These are phyloP conservation scores for Cheilinus undulatus DNA, from an alignment of 2,113 vertebrate genomes.

Conservation along the genomic window DNA sequence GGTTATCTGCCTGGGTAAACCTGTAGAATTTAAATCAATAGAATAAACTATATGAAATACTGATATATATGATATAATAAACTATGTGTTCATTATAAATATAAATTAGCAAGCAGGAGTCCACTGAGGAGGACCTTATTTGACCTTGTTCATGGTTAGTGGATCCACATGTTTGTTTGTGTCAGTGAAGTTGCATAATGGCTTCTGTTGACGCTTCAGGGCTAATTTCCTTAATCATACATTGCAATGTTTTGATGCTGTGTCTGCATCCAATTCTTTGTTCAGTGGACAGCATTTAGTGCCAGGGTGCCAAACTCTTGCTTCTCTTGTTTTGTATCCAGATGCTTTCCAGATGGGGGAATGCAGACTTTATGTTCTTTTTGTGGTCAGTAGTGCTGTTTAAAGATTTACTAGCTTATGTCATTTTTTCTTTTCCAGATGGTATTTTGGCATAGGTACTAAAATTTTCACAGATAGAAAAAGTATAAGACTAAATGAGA, in stretches of 20 bases:
- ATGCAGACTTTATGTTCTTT: background rate
- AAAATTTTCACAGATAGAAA: background rate
- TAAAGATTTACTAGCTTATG: background rate
- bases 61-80: no score
- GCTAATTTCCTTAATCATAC: background rate
- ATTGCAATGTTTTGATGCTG: background rate
- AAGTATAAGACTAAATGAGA: background rate
- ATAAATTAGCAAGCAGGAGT: no score
- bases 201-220: background rate
- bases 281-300: background rate
- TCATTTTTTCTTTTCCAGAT: background rate
- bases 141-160: background rate
- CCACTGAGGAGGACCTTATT: no score
- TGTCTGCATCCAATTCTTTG: background rate
- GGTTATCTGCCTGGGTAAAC: slow-evolving; percentile 82
- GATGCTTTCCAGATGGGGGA: background rate
- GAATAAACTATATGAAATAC: no score
- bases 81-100: no score
- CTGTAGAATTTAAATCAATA: no score
- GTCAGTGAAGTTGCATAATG: background rate
- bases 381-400: background rate
- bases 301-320: background rate
- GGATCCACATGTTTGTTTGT: background rate
- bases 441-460: background rate
- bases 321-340: background rate